phyloP scores from a whole-genome alignment of 2,888 invertebrate species.

The Gymnosoma rotundatum region DNA sequence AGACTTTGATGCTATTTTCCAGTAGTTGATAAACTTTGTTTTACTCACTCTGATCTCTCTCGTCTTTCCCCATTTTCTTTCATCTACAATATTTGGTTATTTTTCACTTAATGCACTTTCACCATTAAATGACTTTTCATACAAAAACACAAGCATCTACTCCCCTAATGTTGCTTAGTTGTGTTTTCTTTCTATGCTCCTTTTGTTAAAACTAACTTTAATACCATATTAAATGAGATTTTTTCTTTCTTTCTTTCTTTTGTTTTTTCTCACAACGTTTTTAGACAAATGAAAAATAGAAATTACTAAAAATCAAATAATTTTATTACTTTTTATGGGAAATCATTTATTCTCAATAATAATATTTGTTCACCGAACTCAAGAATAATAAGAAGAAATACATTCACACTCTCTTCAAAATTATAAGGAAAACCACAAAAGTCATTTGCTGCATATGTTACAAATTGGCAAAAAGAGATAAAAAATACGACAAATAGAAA shows the following conservation, averaged over 20 bases:
- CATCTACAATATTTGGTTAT: slow-evolving; percentile 25
- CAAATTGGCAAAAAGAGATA: slow-evolving; percentile 22
- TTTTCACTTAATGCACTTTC: slow-evolving; percentile 56
- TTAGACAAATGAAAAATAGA: slow-evolving; percentile 18
- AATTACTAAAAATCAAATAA: slow-evolving; percentile 18
- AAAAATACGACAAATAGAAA: not conserved
- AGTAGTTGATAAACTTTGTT: slow-evolving; percentile 5
- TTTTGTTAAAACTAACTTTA: slow-evolving; percentile 46
- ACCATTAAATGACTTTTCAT: slow-evolving; percentile 19
- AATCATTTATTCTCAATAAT: slow-evolving; percentile 69
- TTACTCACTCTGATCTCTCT: not conserved
- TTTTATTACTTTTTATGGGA: slow-evolving; percentile 68
- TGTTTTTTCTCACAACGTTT: slow-evolving; percentile 21
- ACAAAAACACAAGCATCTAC: not conserved
- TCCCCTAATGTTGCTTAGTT: slow-evolving; percentile 32
- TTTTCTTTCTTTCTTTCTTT: slow-evolving; percentile 1
- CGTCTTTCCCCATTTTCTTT: slow-evolving; percentile 8
- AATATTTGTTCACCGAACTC: slow-evolving; percentile 42
- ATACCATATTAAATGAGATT: slow-evolving; percentile 42
- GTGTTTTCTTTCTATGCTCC: slow-evolving; percentile 61
- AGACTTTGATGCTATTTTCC: slow-evolving; percentile 34
- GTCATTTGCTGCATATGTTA: slow-evolving; percentile 64
- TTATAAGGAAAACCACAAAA: slow-evolving; percentile 57
- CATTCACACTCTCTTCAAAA: slow-evolving; percentile 24
- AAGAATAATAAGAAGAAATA: slow-evolving; percentile 36